Base-by-base conservation (phyloP, 2,797 vertebrate species). In the Leptoclinus maculatus region DNA sequence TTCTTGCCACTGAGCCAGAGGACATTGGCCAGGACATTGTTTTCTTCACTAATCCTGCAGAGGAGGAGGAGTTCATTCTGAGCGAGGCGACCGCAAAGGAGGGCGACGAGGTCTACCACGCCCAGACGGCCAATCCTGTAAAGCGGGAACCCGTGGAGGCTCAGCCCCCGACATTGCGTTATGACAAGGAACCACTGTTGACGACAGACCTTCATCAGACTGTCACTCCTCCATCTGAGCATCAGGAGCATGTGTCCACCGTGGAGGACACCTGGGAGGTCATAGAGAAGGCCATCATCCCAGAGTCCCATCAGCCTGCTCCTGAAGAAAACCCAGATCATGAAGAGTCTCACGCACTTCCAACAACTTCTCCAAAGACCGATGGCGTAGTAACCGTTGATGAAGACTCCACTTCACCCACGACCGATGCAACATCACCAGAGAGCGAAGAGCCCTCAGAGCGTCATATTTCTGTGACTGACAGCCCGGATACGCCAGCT, bases 21-120 rank as follows among this genome's bases (percentile, higher is more conserved):
- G 91, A 95, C 84, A 89, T 93, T 63, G 88, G 93, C 79, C 93
- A 94, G 80, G 94, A 95, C 84, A 93, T 96, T 79, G 89, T 96
- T 78, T 96, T 96, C 47, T 92, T 94, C 75, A 94, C 95, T 38
- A 94, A 96, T 81, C 88, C 93, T 45, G 84, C 95, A 74, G 91
- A 96, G 77, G 96, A 96, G 66, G 96, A 97, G 65, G 56, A 47
- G 27, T 91, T 95, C 56, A 90, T 84, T 83, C 83, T 91, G 68
- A 91, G 88, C 41, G 85, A 84, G 65, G 91, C 81, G 32, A 88
- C 83, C 7, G 85, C 89, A 29, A 84, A 91, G 27, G 87, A 72
- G 59, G 93, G 90, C 62, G 90, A 94, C 21, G 95, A 96, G 87
- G 94, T 95, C 57, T 93, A 93, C 21, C 94, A 92, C 2, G 94